These are phyloP conservation scores for Petroica traversi DNA, from an alignment of 2,113 vertebrate genomes.

Conservation along the genomic window DNA sequence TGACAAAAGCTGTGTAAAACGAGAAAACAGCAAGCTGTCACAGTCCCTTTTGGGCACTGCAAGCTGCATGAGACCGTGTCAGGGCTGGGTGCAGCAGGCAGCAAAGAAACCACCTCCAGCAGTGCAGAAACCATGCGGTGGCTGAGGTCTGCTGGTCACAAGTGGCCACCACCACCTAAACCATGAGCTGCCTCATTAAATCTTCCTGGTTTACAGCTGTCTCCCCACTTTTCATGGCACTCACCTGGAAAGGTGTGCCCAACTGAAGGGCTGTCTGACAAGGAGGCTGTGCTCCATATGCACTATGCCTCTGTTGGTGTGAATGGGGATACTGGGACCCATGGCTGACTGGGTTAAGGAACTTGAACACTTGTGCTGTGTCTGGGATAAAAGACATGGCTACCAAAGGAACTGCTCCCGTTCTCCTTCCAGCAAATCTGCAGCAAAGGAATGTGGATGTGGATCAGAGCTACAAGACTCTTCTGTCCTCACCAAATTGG, in stretches of 20 bases:
- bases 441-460: not conserved
- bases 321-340: accelerated
- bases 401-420: not conserved
- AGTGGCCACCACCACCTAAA: not conserved
- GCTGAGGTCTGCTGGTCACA: not conserved
- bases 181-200: not conserved
- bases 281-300: not conserved
- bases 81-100: not conserved
- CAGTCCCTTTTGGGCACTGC: not conserved
- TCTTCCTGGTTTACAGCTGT: not conserved
- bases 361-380: accelerated
- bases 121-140: not conserved
- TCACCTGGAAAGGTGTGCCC: not conserved
- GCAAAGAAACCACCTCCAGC: not conserved
- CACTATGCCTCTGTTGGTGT: not conserved
- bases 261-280: not conserved
- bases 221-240: accelerated
- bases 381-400: not conserved
- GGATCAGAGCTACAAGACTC: not conserved
- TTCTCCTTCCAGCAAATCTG: not conserved
- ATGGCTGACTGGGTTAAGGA: accelerated
- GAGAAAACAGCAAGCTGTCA: not conserved
- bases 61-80: not conserved
- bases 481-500: not conserved
- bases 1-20: not conserved